A percentile compares a stretch with the other conserved stretches of the same genome.
phyloP scores from a whole-genome alignment of 2,797 vertebrate species.

The Iguana delicatissima region DNA sequence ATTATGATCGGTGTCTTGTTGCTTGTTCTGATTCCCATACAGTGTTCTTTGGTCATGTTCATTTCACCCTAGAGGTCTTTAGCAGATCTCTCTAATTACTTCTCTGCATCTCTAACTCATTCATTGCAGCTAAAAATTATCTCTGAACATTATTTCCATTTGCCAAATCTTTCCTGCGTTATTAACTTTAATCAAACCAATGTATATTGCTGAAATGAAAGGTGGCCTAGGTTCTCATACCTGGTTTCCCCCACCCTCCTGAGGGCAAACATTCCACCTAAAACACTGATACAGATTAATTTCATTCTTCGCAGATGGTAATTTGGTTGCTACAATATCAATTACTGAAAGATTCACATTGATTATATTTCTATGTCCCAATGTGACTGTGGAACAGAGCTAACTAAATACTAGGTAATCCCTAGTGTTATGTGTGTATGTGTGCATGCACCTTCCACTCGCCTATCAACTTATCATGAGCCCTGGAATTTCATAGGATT shows the following conservation, averaged over 20 bases:
- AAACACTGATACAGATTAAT: conserved; percentile 63
- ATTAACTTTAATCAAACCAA: conserved; percentile 72
- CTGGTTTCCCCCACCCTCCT: conserved; percentile 46
- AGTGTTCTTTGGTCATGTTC: conserved; percentile 56
- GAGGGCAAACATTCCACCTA: conserved; percentile 56
- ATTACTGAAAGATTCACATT: conserved; percentile 62
- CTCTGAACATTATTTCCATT: conserved; percentile 65
- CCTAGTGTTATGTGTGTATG: not conserved
- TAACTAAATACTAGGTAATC: conserved; percentile 7
- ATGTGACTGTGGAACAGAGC: not conserved
- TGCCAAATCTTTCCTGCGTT: conserved; percentile 69
- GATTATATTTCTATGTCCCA: conserved; percentile 36
- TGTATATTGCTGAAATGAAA: conserved; percentile 57
- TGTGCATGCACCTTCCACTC: not conserved
- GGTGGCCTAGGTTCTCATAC: conserved; percentile 62
- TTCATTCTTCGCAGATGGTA: conserved; percentile 42
- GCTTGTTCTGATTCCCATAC: conserved; percentile 44
- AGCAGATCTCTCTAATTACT: conserved; percentile 68
- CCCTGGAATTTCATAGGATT: too few species aligned
- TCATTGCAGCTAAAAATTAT: conserved; percentile 63
- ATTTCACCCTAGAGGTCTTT: conserved; percentile 67
- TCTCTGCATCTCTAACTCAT: conserved; percentile 58
- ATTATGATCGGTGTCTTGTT: conserved; percentile 55
- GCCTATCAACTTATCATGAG: too few species aligned
- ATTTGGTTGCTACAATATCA: conserved; percentile 30